phyloP scores from a whole-genome alignment of 2,888 invertebrate genomes.

The Clusia tigrina region DNA sequence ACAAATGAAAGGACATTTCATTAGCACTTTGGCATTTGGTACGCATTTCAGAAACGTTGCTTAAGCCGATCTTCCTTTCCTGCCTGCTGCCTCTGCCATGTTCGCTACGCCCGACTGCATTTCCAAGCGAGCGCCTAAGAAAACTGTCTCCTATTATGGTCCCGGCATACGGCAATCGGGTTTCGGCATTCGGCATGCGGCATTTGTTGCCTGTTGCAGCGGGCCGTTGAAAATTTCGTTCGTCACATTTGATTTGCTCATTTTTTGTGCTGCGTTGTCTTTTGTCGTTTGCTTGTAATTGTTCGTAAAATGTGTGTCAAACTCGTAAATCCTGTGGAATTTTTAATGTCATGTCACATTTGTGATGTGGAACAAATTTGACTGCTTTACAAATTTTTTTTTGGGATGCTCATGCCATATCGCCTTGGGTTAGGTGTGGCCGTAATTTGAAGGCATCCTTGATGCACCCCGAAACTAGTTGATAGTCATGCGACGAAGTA shows the following conservation, averaged over 20 bases:
- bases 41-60: slow-evolving; percentile 25
- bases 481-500: no score
- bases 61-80: slow-evolving; percentile 20
- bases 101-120: slow-evolving; percentile 21
- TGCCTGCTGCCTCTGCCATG: not conserved
- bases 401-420: no score
- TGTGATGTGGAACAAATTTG: slow-evolving; percentile 7
- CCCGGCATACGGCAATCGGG: no score
- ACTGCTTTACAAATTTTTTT: not conserved
- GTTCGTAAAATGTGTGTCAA: slow-evolving; percentile 54
- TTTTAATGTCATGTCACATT: slow-evolving; percentile 29
- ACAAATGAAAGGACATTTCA: slow-evolving; percentile 49
- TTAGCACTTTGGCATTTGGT: slow-evolving; percentile 50
- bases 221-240: slow-evolving; percentile 58
- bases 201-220: slow-evolving; percentile 35
- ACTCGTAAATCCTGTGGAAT: slow-evolving; percentile 53
- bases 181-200: not conserved
- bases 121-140: slow-evolving; percentile 9
- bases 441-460: no score
- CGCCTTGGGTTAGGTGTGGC: no score
- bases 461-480: no score
- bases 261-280: slow-evolving; percentile 35
- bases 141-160: not conserved
- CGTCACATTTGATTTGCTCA: slow-evolving; percentile 60
- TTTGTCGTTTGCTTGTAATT: slow-evolving; percentile 34